These are phyloP conservation scores for Hiodon alosoides DNA, from an alignment of 2,113 vertebrate genomes.

Conservation along the genomic window DNA sequence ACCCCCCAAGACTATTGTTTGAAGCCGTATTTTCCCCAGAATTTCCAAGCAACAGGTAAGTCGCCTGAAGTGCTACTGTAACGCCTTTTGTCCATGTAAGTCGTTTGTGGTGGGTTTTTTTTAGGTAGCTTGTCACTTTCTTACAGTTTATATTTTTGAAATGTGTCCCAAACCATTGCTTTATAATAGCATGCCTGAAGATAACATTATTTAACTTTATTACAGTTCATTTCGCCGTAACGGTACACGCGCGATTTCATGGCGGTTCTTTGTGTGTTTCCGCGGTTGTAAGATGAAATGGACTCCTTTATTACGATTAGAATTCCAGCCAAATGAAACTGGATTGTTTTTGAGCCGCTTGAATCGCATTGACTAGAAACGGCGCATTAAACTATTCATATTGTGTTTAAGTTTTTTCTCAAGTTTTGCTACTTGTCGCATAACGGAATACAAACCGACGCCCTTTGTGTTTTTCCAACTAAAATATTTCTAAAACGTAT, in stretches of 20 bases:
- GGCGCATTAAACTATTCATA: too few species aligned
- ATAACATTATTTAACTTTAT: too few species aligned
- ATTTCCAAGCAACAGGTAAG: conserved; percentile 10
- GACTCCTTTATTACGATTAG: not conserved
- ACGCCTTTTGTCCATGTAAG: too few species aligned
- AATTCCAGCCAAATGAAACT: not conserved
- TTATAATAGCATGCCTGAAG: too few species aligned
- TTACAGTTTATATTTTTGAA: not conserved
- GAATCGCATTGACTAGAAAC: too few species aligned
- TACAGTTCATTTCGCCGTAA: too few species aligned
- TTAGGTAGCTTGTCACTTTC: not conserved
- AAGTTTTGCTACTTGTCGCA: too few species aligned
- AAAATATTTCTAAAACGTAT: too few species aligned
- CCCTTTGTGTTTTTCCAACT: too few species aligned
- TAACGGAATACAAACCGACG: too few species aligned
- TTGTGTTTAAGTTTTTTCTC: too few species aligned
- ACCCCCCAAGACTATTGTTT: not conserved
- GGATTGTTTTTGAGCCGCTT: not conserved
- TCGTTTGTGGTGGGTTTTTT: too few species aligned
- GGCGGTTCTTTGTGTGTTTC: conserved; percentile 3
- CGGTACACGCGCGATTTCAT: not conserved
- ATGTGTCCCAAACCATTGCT: not conserved
- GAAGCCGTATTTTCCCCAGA: not conserved
- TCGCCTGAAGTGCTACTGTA: not conserved
- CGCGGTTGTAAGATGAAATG: not conserved